These are phyloP conservation scores for Athalia cordata DNA, from an alignment of 2,888 invertebrate species.

Conservation along the genomic window DNA sequence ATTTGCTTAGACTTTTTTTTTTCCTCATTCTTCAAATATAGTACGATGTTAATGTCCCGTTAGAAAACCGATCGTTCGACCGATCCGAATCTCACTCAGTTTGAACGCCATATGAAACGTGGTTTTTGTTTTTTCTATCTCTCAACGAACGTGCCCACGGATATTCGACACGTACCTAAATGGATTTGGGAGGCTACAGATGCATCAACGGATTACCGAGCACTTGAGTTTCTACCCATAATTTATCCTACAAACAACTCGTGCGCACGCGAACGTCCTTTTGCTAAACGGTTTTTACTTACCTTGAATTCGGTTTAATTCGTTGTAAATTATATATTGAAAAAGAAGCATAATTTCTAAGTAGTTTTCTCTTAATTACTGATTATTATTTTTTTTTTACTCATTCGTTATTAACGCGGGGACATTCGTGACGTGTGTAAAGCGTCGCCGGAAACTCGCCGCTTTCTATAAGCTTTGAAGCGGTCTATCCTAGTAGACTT, in stretches of 20 bases:
- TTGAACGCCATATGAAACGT: too few species aligned
- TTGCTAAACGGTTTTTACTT: constrained; percentile 12
- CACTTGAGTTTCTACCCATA: neutral
- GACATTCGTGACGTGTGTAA: neutral
- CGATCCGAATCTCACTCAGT: too few species aligned
- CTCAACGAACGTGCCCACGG: too few species aligned
- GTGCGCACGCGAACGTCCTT: constrained; percentile 8
- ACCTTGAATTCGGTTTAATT: neutral
- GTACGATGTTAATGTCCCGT: too few species aligned
- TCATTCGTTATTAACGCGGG: neutral
- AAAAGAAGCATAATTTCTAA: neutral
- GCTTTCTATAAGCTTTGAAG: constrained; percentile 33
- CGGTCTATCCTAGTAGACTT: constrained; percentile 12
- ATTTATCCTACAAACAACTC: constrained; percentile 12
- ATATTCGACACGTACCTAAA: too few species aligned
- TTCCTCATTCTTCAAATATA: too few species aligned
- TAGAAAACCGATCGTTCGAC: too few species aligned
- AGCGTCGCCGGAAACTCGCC: constrained; percentile 31
- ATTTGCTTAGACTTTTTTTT: too few species aligned
- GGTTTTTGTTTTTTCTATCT: too few species aligned
- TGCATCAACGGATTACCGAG: neutral
- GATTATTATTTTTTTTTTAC: neutral
- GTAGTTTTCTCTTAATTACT: neutral
- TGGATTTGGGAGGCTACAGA: neutral
- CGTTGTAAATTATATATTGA: too few species aligned